phyloP scores from a whole-genome alignment of 2,888 invertebrate species.

The Brachycybe producta region DNA sequence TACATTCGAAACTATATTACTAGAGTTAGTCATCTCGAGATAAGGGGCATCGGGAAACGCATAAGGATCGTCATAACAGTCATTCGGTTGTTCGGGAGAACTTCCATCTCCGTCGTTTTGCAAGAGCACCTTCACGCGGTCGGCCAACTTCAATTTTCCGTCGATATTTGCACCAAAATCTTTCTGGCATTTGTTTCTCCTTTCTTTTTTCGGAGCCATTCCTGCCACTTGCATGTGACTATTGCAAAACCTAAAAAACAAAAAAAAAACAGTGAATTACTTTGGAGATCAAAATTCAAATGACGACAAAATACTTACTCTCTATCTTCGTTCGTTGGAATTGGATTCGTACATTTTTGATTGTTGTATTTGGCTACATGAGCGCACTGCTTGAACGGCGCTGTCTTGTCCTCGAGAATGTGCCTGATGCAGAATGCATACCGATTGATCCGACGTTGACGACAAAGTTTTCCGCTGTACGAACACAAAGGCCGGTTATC shows the following conservation, averaged over 20 bases:
- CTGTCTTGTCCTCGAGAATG: slow-evolving; percentile 40
- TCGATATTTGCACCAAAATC: slow-evolving; percentile 23
- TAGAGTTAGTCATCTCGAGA: no score
- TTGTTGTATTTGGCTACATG: slow-evolving; percentile 36
- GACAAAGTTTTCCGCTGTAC: slow-evolving; percentile 38
- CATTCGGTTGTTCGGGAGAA: slow-evolving; percentile 26
- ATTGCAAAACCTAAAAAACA: slow-evolving; percentile 35
- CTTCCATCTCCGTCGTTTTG: slow-evolving; percentile 23
- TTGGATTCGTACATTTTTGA: slow-evolving; percentile 38
- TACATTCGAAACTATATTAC: no score
- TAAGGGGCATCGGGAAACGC: slow-evolving; percentile 36
- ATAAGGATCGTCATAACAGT: slow-evolving; percentile 37
- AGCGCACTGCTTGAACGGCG: slow-evolving; percentile 40
- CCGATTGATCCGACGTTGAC: slow-evolving; percentile 40
- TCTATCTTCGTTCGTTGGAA: slow-evolving; percentile 36
- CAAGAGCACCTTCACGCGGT: slow-evolving; percentile 35
- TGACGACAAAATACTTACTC: slow-evolving; percentile 28
- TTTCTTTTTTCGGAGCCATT: slow-evolving; percentile 31
- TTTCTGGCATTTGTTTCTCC: slow-evolving; percentile 26
- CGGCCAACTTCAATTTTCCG: slow-evolving; percentile 39
- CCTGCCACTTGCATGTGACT: slow-evolving; percentile 38
- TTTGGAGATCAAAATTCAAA: background rate
- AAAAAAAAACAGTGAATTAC: slow-evolving; percentile 4
- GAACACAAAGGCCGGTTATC: slow-evolving; percentile 40
- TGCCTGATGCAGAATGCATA: slow-evolving; percentile 40